Conservation (phyloP, 1,140 invertebrate species). For the Globodera rostochiensis region DNA sequence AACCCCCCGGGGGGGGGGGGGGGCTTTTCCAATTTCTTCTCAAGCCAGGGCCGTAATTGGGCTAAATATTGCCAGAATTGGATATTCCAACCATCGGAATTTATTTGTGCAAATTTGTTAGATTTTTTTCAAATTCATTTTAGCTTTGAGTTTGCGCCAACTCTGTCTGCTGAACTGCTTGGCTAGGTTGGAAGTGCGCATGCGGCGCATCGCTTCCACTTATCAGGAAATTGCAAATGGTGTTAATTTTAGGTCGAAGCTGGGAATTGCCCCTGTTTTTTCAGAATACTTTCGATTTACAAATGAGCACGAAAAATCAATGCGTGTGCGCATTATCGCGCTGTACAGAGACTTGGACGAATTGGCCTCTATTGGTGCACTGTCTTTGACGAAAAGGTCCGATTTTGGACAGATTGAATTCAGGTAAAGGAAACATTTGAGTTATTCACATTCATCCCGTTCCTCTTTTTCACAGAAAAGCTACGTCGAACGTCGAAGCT, state of each 20-base stretch:
- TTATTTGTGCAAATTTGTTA: no score
- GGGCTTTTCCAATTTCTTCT: no score
- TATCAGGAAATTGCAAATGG: conserved; percentile 23
- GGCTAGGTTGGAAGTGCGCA: conserved; percentile 3
- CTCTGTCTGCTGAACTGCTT: conserved; percentile 21
- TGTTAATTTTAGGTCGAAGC: background rate
- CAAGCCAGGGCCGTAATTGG: no score
- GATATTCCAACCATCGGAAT: background rate
- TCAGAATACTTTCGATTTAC: conserved; percentile 19
- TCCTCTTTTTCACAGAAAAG: background rate
- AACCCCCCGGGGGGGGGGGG: no score
- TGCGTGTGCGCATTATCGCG: conserved; percentile 22
- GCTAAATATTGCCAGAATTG: background rate
- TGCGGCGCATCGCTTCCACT: conserved; percentile 4
- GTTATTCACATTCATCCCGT: background rate
- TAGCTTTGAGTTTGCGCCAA: conserved; percentile 19
- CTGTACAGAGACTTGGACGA: conserved; percentile 26
- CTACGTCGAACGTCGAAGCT: background rate
- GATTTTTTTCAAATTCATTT: background rate
- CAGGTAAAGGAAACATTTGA: background rate
- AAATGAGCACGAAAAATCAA: conserved; percentile 15
- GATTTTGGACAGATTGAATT: conserved; percentile 25
- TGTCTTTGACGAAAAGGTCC: conserved; percentile 3
- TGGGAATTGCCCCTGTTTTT: background rate
- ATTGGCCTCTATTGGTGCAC: conserved; percentile 2